Base-by-base conservation (phyloP, 2,113 vertebrate species). In the Rostratula benghalensis region DNA sequence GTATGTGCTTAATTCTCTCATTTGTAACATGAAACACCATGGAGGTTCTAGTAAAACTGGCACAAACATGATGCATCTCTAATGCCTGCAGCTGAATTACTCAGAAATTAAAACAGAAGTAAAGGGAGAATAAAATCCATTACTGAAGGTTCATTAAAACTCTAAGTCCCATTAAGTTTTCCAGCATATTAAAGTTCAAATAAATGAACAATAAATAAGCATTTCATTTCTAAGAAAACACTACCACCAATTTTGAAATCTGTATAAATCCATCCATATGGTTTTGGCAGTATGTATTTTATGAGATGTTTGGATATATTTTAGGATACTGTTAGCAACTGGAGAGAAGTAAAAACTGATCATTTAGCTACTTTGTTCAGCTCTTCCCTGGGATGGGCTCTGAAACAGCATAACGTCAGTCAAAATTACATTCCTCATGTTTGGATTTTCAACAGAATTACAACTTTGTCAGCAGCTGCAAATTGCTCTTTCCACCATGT, bases 381-480 rank as follows among this genome's bases (percentile, higher is more conserved):
- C 64, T 28, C 27, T 24, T 31, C 53, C 60, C 33, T 25, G 21
- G 73, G 56, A 31, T 35, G 16, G 17, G 69, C 56, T 89, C 75
- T 67, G 69, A 65, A 91, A 83, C 13, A 43, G 27, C 37, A 23
- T 8, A 75, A 27, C 9, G 16, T 46, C 30, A 25, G 78, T 57
- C 33, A 37, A 71, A 96, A 80, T 18, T 17, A 56, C 9, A 18
- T 41, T 71, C 53, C 83, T 45, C 2, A 2, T 18, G 9, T 75
- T 74, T 80, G 89, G 53, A 71, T 63, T 95, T 92, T 41, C 74
- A 85, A 67, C 65, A 67, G 79, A 92, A 76, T 41, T 28, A 22
- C 61, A 59, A 37, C 57, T 90, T 86, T 68, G 80, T 33, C 65
- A 67, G 83, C 79, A 97, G 68, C 74, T 91, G 77, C 84, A 94